A percentile compares a stretch with the other conserved stretches of the same genome.
Conservation (phyloP, 2,113 vertebrate genomes). For the Peucedramus taeniatus region DNA sequence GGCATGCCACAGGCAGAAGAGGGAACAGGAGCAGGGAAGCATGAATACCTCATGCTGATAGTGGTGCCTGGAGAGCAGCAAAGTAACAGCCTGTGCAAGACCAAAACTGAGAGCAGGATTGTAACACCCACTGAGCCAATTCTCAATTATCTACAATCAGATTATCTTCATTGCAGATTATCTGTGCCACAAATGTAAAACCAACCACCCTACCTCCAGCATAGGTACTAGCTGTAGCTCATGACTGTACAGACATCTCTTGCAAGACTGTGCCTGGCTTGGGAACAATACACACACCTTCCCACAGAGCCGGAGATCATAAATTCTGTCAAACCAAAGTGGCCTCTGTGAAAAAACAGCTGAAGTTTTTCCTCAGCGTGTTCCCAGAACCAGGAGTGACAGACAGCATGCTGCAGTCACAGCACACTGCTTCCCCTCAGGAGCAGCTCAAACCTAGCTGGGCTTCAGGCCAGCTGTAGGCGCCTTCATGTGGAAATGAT, state of each 20-base stretch:
- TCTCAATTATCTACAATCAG: not conserved
- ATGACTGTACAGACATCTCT: not conserved
- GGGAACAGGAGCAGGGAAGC: not conserved
- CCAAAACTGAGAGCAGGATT: not conserved
- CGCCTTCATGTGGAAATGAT: not conserved
- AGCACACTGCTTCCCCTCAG: not conserved
- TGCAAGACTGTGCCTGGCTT: not conserved
- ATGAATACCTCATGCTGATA: not conserved
- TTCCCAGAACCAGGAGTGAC: not conserved
- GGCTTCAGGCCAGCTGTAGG: slow-evolving; percentile 6
- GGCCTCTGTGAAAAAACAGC: not conserved
- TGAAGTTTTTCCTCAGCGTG: not conserved
- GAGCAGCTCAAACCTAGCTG: not conserved
- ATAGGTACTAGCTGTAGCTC: not conserved
- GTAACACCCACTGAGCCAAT: not conserved
- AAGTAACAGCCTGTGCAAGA: not conserved
- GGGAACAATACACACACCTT: not conserved
- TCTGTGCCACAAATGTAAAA: not conserved
- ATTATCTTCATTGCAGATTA: not conserved
- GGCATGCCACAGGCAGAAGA: not conserved
- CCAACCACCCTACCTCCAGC: not conserved
- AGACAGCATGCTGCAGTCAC: not conserved
- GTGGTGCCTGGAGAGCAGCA: not conserved
- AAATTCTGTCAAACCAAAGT: not conserved
- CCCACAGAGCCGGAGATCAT: not conserved